Evolutionary conservation across 2,888 invertebrate species (phyloP).

Genomic region (Pyrochroa serraticornis): DNA sequence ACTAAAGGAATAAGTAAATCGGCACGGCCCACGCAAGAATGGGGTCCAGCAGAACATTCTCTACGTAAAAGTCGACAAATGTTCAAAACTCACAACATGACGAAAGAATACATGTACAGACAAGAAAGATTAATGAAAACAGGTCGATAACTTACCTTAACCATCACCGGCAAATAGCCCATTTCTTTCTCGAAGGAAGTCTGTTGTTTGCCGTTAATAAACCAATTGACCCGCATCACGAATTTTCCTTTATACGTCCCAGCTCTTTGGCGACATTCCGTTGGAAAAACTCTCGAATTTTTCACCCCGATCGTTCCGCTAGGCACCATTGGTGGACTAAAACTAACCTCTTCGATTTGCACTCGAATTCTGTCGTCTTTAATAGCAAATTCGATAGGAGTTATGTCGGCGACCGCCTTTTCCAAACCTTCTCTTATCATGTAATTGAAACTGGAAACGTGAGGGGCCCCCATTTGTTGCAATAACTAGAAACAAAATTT

Average conservation of each 20-base stretch:
- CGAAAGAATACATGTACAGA: no score
- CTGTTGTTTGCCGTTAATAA: conserved; percentile 68
- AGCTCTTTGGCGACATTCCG: conserved; percentile 86
- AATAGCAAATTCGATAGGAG: conserved; percentile 73
- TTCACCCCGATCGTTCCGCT: conserved; percentile 69
- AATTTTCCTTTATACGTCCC: conserved; percentile 84
- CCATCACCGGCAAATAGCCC: conserved; percentile 91
- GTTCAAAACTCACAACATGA: background rate
- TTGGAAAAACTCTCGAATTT: conserved; percentile 70
- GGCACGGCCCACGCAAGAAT: no score
- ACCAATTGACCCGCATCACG: conserved; percentile 70
- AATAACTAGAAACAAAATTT: conserved; percentile 61
- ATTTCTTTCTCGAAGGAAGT: conserved; percentile 73
- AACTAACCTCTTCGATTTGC: conserved; percentile 67
- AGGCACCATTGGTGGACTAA: conserved; percentile 74
- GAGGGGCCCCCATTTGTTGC: conserved; percentile 77
- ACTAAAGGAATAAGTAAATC: no score
- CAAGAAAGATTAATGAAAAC: background rate
- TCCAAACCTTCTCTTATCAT: conserved; percentile 79
- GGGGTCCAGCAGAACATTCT: no score
- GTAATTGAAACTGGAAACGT: conserved; percentile 92
- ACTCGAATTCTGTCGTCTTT: conserved; percentile 67
- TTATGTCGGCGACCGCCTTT: conserved; percentile 68
- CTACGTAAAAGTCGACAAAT: background rate
- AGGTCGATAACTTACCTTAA: conserved; percentile 68